A percentile compares a stretch with the other conserved stretches of the same genome.
These are phyloP conservation scores for Neodiprion pinetum DNA, from an alignment of 1,140 invertebrate species.

Conservation along the genomic window DNA sequence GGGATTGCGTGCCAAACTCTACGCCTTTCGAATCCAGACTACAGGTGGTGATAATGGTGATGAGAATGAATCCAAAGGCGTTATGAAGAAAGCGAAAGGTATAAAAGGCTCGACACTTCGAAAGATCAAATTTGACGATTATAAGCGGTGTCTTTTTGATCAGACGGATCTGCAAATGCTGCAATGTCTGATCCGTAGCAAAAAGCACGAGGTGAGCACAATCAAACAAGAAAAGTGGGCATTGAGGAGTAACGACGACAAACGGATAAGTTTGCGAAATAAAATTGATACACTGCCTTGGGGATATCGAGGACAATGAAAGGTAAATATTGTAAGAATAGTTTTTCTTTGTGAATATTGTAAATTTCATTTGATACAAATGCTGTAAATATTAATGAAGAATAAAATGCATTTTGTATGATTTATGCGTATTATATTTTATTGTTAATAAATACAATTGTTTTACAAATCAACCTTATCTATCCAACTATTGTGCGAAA, in stretches of 20 bases:
- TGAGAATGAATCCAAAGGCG: too few species aligned
- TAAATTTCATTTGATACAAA: too few species aligned
- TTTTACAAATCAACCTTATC: slow-evolving; percentile 17
- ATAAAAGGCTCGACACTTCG: too few species aligned
- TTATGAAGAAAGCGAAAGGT: too few species aligned
- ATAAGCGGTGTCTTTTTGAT: slow-evolving; percentile 22
- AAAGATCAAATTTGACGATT: too few species aligned
- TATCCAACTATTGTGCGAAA: slow-evolving; percentile 44
- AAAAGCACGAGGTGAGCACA: slow-evolving; percentile 32
- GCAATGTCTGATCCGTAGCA: slow-evolving; percentile 28
- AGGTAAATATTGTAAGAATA: too few species aligned
- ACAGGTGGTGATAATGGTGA: slow-evolving; percentile 32
- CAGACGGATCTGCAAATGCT: slow-evolving; percentile 20
- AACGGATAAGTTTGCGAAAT: slow-evolving; percentile 17
- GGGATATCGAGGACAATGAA: not conserved
- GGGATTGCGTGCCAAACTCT: slow-evolving; percentile 57
- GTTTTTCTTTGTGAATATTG: too few species aligned
- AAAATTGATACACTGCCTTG: slow-evolving; percentile 23
- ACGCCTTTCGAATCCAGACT: slow-evolving; percentile 40
- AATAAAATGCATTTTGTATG: too few species aligned
- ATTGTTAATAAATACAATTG: too few species aligned
- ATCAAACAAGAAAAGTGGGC: slow-evolving; percentile 35
- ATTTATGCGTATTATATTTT: too few species aligned
- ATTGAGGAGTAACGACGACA: slow-evolving; percentile 26
- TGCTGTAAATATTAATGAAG: too few species aligned